Conservation (phyloP, 23 tunicate genomes). For the Diplosoma virens region DNA sequence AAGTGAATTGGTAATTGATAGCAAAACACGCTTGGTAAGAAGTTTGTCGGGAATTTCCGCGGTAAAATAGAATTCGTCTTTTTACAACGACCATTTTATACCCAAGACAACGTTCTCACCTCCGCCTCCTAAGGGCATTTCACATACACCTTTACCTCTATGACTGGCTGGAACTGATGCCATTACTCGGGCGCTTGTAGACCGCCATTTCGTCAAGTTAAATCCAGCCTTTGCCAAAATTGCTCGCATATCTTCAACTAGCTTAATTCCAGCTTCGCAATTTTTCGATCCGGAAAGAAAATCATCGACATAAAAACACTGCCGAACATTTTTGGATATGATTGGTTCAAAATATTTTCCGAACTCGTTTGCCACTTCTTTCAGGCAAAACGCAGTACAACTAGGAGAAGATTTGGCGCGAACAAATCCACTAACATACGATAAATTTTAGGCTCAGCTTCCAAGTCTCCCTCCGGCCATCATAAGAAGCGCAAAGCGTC, state of each 20-base stretch:
- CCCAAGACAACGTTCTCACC: background rate
- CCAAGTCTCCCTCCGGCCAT: slow-evolving; percentile 26
- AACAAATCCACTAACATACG: slow-evolving; percentile 28
- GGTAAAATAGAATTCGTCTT: background rate
- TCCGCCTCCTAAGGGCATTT: background rate
- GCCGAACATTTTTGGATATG: background rate
- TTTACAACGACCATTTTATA: background rate
- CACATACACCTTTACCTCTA: slow-evolving; percentile 1
- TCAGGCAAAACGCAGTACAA: slow-evolving; percentile 14
- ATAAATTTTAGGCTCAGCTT: background rate
- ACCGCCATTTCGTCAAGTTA: slow-evolving; percentile 11
- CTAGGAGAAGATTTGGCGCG: slow-evolving; percentile 27
- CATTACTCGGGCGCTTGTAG: background rate
- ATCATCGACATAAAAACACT: slow-evolving; percentile 41
- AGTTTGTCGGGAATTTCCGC: slow-evolving; percentile 2
- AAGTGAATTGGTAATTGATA: slow-evolving; percentile 12
- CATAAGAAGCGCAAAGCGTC: slow-evolving; percentile 26
- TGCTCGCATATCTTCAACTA: background rate
- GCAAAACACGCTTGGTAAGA: slow-evolving; percentile 15
- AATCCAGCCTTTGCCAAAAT: slow-evolving; percentile 17
- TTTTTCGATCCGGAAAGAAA: background rate
- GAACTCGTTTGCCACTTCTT: background rate
- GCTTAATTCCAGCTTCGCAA: background rate
- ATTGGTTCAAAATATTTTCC: background rate
- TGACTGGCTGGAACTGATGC: slow-evolving; percentile 2